Evolutionary conservation across 2,113 vertebrate species (phyloP).

Genomic region (Pachypanchax playfairii): DNA sequence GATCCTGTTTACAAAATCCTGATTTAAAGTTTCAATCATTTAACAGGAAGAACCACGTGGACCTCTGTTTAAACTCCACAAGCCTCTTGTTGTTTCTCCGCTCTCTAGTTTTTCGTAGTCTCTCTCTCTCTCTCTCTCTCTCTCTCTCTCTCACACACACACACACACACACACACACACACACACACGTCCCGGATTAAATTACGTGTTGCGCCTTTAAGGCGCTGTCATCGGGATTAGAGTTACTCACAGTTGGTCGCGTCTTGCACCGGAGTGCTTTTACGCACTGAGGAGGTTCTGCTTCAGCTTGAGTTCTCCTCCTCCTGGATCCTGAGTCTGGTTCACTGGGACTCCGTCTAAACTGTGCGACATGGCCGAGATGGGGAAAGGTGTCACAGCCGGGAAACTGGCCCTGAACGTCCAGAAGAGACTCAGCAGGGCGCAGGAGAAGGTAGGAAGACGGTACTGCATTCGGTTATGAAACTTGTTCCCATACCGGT

Average conservation of each 20-base stretch:
- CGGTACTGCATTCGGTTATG: slow-evolving; percentile 24
- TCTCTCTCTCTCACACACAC: not conserved
- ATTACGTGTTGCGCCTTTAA: slow-evolving; percentile 70
- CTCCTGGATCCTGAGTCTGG: slow-evolving; percentile 16
- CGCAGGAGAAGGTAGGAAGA: slow-evolving; percentile 92
- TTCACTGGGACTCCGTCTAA: slow-evolving; percentile 20
- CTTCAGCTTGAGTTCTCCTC: slow-evolving; percentile 1
- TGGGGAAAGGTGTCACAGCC: slow-evolving; percentile 92
- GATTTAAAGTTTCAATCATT: too few species aligned
- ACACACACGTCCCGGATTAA: slow-evolving; percentile 38
- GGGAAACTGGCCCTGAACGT: slow-evolving; percentile 94
- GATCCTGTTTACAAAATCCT: slow-evolving; percentile 34
- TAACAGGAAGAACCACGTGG: too few species aligned
- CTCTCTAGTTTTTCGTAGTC: not conserved
- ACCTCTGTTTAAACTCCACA: too few species aligned
- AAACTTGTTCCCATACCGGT: slow-evolving; percentile 30
- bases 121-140: not conserved
- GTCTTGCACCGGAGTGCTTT: slow-evolving; percentile 28
- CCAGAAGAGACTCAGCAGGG: slow-evolving; percentile 93
- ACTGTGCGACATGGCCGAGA: slow-evolving; percentile 88
- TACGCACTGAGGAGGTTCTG: slow-evolving; percentile 47
- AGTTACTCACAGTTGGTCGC: slow-evolving; percentile 41
- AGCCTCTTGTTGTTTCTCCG: not conserved
- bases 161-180: not conserved
- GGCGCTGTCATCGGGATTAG: slow-evolving; percentile 66